Base-by-base conservation (phyloP, 2,888 invertebrate species). In the Amitus sp. region DNA sequence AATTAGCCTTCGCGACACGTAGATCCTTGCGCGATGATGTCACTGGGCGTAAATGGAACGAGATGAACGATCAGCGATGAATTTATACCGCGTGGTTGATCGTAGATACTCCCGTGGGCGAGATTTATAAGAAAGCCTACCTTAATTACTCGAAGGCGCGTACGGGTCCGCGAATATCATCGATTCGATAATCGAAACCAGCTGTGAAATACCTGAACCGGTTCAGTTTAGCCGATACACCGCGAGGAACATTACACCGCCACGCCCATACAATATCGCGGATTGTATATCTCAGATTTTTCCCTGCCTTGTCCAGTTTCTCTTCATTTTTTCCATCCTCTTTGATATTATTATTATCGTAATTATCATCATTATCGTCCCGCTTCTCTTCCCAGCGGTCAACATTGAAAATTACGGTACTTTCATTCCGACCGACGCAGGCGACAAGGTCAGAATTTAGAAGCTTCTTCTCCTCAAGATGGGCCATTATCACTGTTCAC, bases 101-200 rank as follows among this genome's bases (percentile, higher is more conserved):
- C 13, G 23, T 13, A 13, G 23, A 27, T 23, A 43, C 12, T 3
- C 23, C 43, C 43, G 23, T 43, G 43, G 43, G 43, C 43, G 42
- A 42, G 42, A 42, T 42, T 42, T 42, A 42, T 42, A 42, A 42
- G 18, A 42, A 42, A 42, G 42, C 19, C 42, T 42, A 27, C 23
- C 43, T 43, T 43, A 27, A 43, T 43, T 43, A 43, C 23, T 43
- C 23, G 12, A 23, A 43, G 43, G 43, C 23, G 43, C 23, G 43
- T 1, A 23, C 27, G 27, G 27, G 12, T n/a, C 12, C 23, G 43
- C 23, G 43, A 23, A 43, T 43, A 43, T 43, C 43, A 23, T 43
- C 43, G 27, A 43, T 43, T 43, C 43, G 43, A 43, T 43, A 43
- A 43, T 43, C 43, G 18, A 20, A 19, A 27, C 23, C 23, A 27